These are phyloP conservation scores for Gymnopithys bicolor DNA, from an alignment of 2,797 vertebrate genomes.

Conservation along the genomic window DNA sequence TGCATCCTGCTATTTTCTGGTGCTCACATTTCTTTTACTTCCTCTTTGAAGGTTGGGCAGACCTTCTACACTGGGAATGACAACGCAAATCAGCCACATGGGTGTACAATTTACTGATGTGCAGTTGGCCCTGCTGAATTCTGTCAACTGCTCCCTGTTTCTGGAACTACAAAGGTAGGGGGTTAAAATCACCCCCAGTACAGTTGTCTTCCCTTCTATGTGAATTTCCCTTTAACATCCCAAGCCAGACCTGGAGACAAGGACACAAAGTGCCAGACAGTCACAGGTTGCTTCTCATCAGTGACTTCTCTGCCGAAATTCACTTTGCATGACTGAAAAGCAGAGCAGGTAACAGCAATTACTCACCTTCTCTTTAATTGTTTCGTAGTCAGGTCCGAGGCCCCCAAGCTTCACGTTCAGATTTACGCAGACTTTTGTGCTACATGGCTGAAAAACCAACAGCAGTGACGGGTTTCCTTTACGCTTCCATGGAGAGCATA, in stretches of 20 bases:
- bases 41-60: constrained; percentile 24
- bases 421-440: constrained; percentile 80
- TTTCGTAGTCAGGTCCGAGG: constrained; percentile 84
- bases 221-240: neutral
- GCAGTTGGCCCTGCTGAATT: neutral
- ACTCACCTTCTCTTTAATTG: constrained; percentile 85
- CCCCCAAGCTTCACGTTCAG: constrained; percentile 82
- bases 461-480: neutral
- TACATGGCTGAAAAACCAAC: constrained; percentile 67
- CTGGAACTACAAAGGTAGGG: neutral
- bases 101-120: neutral
- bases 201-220: neutral
- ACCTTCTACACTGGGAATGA: constrained; percentile 50
- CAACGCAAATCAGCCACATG: constrained; percentile 1
- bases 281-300: neutral
- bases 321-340: neutral
- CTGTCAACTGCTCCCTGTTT: neutral
- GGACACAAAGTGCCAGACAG: neutral
- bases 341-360: neutral
- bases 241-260: neutral
- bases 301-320: neutral
- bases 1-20: constrained; percentile 3
- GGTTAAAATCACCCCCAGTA: neutral
- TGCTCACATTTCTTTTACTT: constrained; percentile 55
- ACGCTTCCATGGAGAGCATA: neutral